These are phyloP conservation scores for Scelioninae gen. 1 DNA, from an alignment of 2,888 invertebrate genomes.

Conservation along the genomic window DNA sequence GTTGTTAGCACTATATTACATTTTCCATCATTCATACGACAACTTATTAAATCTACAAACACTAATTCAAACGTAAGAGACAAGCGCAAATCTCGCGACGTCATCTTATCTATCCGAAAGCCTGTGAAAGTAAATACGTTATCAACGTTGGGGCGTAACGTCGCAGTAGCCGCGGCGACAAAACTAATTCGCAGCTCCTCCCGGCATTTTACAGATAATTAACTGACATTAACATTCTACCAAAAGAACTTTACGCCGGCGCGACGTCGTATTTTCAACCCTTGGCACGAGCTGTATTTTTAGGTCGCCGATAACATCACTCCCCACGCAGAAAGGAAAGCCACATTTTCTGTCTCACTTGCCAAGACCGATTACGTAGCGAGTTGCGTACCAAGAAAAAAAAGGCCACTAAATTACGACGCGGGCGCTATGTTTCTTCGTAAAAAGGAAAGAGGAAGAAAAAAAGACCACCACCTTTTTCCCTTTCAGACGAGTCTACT, in stretches of 20 bases:
- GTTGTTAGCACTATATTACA: conserved; percentile 6
- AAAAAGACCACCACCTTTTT: conserved; percentile 21
- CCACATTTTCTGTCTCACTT: conserved; percentile 13
- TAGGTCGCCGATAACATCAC: conserved; percentile 63
- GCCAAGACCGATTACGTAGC: conserved; percentile 48
- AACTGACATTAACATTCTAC: conserved; percentile 79
- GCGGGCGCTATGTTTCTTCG: conserved; percentile 74
- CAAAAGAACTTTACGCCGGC: conserved; percentile 72
- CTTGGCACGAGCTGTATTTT: conserved; percentile 54
- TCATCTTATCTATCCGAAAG: conserved; percentile 40
- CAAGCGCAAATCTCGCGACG: conserved; percentile 26
- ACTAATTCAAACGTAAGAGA: conserved; percentile 16
- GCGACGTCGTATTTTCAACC: conserved; percentile 74
- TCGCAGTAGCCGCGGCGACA: conserved; percentile 42
- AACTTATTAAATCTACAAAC: conserved; percentile 23
- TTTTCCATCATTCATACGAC: conserved; percentile 25
- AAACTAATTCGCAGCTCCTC: conserved; percentile 70
- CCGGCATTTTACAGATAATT: conserved; percentile 78
- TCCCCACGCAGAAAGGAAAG: conserved; percentile 42
- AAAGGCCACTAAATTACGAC: conserved; percentile 57
- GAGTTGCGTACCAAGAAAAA: conserved; percentile 50
- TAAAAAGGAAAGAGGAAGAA: conserved; percentile 76
- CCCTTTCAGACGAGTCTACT: conserved; percentile 51
- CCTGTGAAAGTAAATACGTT: conserved; percentile 65
- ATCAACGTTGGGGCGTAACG: conserved; percentile 70